Evolutionary conservation across 2,113 vertebrate species (phyloP).

Genomic region (Solea senegalensis): DNA sequence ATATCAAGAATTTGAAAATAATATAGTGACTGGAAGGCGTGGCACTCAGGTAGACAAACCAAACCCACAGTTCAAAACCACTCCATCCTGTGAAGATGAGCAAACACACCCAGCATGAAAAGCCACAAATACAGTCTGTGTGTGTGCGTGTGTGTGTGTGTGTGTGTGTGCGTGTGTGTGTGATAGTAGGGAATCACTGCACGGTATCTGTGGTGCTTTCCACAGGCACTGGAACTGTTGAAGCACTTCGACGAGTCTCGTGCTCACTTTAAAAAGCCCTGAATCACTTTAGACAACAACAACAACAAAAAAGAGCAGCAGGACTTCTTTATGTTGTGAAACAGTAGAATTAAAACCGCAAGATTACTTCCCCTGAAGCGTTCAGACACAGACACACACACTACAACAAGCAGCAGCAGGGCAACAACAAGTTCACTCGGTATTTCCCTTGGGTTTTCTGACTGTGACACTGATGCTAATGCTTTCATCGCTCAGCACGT

Average conservation of each 20-base stretch:
- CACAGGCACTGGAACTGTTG: not conserved
- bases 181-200: not conserved
- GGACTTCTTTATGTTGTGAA: conserved; percentile 15
- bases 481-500: not conserved
- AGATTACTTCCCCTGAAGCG: conserved; percentile 34
- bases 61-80: not conserved
- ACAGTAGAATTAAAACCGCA: not conserved
- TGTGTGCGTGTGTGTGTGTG: not conserved
- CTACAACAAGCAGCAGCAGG: conserved; percentile 8
- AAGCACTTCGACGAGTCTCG: conserved; percentile 17
- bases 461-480: conserved; percentile 18
- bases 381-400: conserved; percentile 13
- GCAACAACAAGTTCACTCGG: conserved; percentile 11
- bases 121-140: not conserved
- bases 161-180: conserved; percentile 16
- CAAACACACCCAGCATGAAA: not conserved
- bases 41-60: no score
- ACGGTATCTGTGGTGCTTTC: conserved; percentile 59
- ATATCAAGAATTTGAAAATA: no score
- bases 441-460: conserved; percentile 55
- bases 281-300: not conserved
- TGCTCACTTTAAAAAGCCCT: conserved; percentile 1
- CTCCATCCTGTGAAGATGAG: not conserved
- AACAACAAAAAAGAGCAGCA: not conserved
- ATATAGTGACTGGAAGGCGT: no score